Conservation (phyloP, 2,888 invertebrate species). For the Eupithecia centaureata region DNA sequence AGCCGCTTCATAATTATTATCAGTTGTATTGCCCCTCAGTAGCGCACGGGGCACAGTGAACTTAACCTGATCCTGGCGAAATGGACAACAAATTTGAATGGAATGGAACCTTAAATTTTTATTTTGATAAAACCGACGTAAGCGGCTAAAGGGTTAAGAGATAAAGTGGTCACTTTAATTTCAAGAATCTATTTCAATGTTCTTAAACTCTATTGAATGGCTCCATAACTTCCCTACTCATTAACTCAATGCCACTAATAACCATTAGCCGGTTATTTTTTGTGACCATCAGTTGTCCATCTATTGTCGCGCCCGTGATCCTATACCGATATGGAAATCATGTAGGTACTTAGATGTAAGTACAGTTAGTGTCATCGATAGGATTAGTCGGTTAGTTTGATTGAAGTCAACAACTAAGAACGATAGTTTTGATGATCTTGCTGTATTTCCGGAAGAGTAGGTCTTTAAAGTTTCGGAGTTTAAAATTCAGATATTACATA, state of each 20-base stretch:
- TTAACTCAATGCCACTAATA: constrained; percentile 26
- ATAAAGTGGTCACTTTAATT: no score
- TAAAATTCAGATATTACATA: not conserved
- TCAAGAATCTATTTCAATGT: not conserved
- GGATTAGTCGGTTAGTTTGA: not conserved
- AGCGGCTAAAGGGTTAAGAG: no score
- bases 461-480: no score
- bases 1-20: no score
- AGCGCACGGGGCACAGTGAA: no score
- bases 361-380: not conserved
- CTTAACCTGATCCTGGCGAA: no score
- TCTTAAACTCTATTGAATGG: not conserved
- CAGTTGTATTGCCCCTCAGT: no score
- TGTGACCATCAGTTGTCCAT: constrained; percentile 54
- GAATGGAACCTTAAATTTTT: no score
- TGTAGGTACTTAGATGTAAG: constrained; percentile 16
- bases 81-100: no score
- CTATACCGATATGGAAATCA: constrained; percentile 76
- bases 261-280: constrained; percentile 46
- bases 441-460: not conserved
- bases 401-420: no score
- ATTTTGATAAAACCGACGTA: no score
- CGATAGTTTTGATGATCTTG: no score
- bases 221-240: constrained; percentile 18
- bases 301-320: constrained; percentile 60